These are phyloP conservation scores for Cosmia pyralina DNA, from an alignment of 2,888 invertebrate genomes.

Conservation along the genomic window DNA sequence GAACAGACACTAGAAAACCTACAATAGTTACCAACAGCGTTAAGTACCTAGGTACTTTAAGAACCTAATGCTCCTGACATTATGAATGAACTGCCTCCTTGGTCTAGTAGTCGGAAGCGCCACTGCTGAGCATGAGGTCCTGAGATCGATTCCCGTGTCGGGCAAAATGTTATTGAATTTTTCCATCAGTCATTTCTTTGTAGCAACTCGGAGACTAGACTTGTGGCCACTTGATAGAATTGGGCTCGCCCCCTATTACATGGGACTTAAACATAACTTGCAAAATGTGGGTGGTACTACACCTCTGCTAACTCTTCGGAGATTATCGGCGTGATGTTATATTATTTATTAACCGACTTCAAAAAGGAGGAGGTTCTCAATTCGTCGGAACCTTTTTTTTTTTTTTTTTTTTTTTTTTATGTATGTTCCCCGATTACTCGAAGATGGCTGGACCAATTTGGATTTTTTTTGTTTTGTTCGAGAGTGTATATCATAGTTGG, in stretches of 20 bases:
- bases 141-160: not conserved
- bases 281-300: not conserved
- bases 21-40: slow-evolving; percentile 10
- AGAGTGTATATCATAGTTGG: too few species aligned
- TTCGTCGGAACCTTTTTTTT: too few species aligned
- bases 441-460: too few species aligned
- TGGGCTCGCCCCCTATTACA: not conserved
- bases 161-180: not conserved
- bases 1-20: slow-evolving; percentile 2
- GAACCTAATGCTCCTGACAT: not conserved
- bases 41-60: not conserved
- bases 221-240: not conserved
- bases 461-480: too few species aligned
- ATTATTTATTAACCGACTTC: too few species aligned
- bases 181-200: not conserved
- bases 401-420: too few species aligned
- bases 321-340: not conserved
- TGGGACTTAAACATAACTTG: not conserved
- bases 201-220: not conserved
- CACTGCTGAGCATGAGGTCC: not conserved
- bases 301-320: not conserved
- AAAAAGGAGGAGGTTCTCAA: too few species aligned
- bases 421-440: too few species aligned
- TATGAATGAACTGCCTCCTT: not conserved
- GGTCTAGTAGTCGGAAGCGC: not conserved